A percentile compares a stretch with the other conserved stretches of the same genome.
Conservation (phyloP, 2,113 vertebrate genomes). For the Natator depressus region DNA sequence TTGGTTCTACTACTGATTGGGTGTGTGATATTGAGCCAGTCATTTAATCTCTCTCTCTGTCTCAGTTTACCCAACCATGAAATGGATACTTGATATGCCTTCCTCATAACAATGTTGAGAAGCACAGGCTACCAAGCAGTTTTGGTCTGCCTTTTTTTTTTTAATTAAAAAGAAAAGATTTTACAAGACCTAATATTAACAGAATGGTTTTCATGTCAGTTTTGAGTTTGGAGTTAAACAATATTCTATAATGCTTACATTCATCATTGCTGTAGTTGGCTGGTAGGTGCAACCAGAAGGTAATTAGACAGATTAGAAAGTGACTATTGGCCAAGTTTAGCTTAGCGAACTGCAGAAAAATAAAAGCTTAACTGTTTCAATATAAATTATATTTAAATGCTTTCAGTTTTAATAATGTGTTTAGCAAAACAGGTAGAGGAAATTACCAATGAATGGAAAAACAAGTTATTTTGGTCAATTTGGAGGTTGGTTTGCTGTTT, state of each 20-base stretch:
- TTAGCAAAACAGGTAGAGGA: neutral
- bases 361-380: neutral
- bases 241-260: neutral
- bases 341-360: neutral
- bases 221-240: neutral
- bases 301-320: slow-evolving; percentile 34
- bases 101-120: neutral
- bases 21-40: neutral
- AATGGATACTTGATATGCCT: neutral
- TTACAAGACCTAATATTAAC: neutral
- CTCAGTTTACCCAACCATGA: neutral
- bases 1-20: neutral
- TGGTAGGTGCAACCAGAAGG: neutral
- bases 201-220: neutral
- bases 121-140: neutral
- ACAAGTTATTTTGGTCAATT: neutral
- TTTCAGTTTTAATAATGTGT: slow-evolving; percentile 5
- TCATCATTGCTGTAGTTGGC: neutral
- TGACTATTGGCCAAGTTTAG: slow-evolving; percentile 11
- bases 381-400: slow-evolving; percentile 4
- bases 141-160: neutral
- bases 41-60: neutral
- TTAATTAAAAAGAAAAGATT: neutral
- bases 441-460: neutral
- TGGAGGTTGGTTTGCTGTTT: slow-evolving; percentile 4